Conservation (phyloP, 2,113 vertebrate species). For the Amphiprion percula region DNA sequence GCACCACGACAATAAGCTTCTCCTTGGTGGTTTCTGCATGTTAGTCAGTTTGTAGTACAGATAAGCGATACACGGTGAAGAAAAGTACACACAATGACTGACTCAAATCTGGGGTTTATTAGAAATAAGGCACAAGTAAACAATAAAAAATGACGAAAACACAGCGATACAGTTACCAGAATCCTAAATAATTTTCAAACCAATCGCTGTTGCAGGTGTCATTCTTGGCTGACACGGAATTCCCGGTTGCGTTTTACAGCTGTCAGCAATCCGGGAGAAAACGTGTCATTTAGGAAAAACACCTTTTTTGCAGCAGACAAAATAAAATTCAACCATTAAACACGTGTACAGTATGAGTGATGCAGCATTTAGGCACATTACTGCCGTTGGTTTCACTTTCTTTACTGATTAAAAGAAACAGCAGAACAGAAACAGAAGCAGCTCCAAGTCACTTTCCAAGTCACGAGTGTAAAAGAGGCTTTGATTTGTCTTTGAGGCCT, state of each 20-base stretch:
- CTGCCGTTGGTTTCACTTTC: slow-evolving; percentile 41
- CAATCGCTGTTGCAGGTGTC: slow-evolving; percentile 73
- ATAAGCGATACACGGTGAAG: not conserved
- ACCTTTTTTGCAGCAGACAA: slow-evolving; percentile 51
- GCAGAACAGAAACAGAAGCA: not conserved
- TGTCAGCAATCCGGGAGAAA: slow-evolving; percentile 97
- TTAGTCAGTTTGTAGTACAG: not conserved
- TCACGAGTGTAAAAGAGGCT: not conserved
- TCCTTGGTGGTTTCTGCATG: not conserved
- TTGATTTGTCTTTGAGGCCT: slow-evolving; percentile 3
- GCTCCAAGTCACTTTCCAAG: no score
- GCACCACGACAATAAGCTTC: no score
- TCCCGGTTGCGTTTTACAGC: slow-evolving; percentile 90
- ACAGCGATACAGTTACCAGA: no score
- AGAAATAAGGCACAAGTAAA: not conserved
- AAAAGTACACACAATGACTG: not conserved
- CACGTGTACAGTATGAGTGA: not conserved
- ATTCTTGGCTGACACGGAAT: slow-evolving; percentile 96
- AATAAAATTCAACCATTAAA: not conserved
- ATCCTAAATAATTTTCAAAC: no score
- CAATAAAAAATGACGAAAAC: no score
- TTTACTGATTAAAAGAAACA: slow-evolving; percentile 2
- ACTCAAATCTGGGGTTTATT: slow-evolving; percentile 25
- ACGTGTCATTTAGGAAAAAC: slow-evolving; percentile 97
- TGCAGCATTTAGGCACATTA: not conserved